Evolutionary conservation across 2,113 vertebrate species (phyloP).

Genomic region (Ptilonorhynchus violaceus): DNA sequence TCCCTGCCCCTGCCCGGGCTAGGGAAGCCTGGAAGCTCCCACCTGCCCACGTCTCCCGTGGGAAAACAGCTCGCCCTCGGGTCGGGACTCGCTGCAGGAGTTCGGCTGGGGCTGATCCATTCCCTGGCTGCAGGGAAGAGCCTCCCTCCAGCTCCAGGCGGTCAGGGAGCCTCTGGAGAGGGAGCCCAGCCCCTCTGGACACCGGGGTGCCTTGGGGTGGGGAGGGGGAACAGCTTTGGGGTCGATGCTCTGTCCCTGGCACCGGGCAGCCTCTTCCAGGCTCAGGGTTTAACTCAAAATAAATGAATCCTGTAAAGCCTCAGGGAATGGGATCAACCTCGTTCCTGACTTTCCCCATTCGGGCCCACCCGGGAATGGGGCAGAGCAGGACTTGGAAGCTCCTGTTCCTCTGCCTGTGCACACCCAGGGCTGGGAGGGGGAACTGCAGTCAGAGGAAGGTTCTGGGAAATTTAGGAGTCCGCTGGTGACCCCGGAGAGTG

Average conservation of each 20-base stretch:
- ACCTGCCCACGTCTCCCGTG: not conserved
- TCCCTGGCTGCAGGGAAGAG: not conserved
- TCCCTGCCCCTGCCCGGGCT: not conserved
- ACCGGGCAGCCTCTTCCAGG: not conserved
- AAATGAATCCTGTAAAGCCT: not conserved
- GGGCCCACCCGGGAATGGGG: fast-evolving
- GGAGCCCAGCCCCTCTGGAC: not conserved
- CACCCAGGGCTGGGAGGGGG: not conserved
- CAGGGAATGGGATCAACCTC: not conserved
- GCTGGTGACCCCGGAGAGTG: not conserved
- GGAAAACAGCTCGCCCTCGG: not conserved
- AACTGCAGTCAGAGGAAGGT: not conserved
- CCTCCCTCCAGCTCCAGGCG: not conserved
- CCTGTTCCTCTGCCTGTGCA: not conserved
- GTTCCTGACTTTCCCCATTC: not conserved
- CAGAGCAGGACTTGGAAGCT: not conserved
- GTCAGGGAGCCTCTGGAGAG: not conserved
- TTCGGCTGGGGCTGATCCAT: not conserved
- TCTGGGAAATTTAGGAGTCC: not conserved
- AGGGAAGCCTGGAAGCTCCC: slow-evolving; percentile 19
- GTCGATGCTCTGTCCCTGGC: not conserved
- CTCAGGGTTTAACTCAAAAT: not conserved
- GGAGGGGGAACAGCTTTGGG: not conserved
- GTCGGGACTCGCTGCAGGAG: not conserved
- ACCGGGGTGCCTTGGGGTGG: fast-evolving